Conservation (phyloP, 2,113 vertebrate genomes). For the Aphyosemion australe region DNA sequence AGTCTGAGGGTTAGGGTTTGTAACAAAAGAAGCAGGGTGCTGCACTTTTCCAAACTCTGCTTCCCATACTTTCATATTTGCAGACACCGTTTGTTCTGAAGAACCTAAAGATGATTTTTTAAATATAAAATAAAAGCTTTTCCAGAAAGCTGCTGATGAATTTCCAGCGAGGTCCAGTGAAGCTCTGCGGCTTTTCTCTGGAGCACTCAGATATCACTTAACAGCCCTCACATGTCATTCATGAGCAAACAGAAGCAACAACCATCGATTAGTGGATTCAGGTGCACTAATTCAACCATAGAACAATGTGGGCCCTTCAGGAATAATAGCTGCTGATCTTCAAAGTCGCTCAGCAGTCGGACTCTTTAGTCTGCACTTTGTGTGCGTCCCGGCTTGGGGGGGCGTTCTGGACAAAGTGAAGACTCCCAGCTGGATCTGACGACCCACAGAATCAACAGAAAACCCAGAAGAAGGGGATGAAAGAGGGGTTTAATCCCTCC, state of each 20-base stretch:
- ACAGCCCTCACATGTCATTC: constrained; percentile 53
- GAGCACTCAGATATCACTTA: constrained; percentile 63
- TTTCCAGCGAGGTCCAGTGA: constrained; percentile 6
- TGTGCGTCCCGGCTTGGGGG: constrained; percentile 63
- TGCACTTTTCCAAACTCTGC: too few relatives aligned
- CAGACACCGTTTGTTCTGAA: too few relatives aligned
- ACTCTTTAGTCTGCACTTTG: constrained; percentile 54
- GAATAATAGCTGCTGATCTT: constrained; percentile 67
- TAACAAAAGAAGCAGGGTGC: too few relatives aligned
- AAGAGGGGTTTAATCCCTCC: constrained; percentile 69
- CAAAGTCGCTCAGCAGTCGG: constrained; percentile 59
- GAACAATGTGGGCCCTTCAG: constrained; percentile 67
- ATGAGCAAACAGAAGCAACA: constrained; percentile 45
- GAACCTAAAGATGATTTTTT: too few relatives aligned
- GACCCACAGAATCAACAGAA: constrained; percentile 61
- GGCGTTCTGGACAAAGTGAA: constrained; percentile 53
- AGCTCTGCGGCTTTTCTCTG: constrained; percentile 17
- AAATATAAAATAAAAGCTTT: not conserved
- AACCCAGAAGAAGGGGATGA: constrained; percentile 68
- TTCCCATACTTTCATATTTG: too few relatives aligned
- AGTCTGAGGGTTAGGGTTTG: too few relatives aligned
- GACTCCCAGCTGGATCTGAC: constrained; percentile 67
- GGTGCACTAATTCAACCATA: constrained; percentile 71
- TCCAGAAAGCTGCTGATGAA: constrained; percentile 1
- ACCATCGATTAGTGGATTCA: constrained; percentile 71